These are phyloP conservation scores for Hydroisotoma schaefferi DNA, from an alignment of 2,888 invertebrate species.

Conservation along the genomic window DNA sequence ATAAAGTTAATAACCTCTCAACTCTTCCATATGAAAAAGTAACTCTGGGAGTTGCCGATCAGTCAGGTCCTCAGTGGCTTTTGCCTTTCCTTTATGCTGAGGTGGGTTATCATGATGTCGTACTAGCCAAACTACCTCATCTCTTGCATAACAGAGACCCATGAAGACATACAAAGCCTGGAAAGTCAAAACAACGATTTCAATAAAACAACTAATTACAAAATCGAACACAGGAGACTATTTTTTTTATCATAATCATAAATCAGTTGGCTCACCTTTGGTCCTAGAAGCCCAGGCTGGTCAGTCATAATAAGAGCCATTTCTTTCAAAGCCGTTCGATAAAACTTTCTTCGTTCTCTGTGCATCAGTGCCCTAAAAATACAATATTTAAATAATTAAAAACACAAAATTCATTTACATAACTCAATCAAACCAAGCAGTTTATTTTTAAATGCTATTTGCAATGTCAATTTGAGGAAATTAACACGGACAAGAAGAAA, in stretches of 20 bases:
- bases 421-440: too few relatives aligned
- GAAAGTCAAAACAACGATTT: conserved; percentile 31
- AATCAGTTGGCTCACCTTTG: conserved; percentile 61
- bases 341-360: conserved; percentile 90
- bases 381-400: too few relatives aligned
- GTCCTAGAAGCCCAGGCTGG: conserved; percentile 95
- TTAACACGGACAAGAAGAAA: too few relatives aligned
- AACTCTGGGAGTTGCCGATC: conserved; percentile 95
- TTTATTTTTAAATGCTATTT: background rate
- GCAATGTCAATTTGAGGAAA: too few relatives aligned
- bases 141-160: conserved; percentile 89
- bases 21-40: conserved; percentile 96
- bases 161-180: conserved; percentile 89
- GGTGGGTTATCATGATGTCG: conserved; percentile 96
- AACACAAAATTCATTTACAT: conserved; percentile 12
- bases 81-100: conserved; percentile 65
- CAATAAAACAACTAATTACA: background rate
- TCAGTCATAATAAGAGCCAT: conserved; percentile 91
- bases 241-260: background rate
- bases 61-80: conserved; percentile 85
- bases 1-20: conserved; percentile 62
- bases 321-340: conserved; percentile 92
- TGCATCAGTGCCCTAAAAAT: conserved; percentile 80
- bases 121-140: conserved; percentile 95
- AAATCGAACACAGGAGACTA: background rate